Evolutionary conservation across 2,113 vertebrate genomes (phyloP).

Genomic region (Sphyrna mokarran): DNA sequence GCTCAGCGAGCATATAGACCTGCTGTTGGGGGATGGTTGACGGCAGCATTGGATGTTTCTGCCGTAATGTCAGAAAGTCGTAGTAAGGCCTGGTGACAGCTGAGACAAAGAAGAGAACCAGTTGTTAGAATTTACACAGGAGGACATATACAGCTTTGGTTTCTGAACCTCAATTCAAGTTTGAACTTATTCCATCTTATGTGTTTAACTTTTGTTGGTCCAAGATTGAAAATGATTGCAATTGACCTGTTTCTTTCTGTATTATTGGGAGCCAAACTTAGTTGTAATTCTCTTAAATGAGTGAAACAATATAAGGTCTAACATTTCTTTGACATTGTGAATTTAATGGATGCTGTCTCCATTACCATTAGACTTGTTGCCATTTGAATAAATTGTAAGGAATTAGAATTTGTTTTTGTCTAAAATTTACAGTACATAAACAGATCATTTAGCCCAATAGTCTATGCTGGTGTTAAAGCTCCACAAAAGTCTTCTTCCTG

Average conservation of each 20-base stretch:
- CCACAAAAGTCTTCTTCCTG: neutral
- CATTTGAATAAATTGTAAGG: neutral
- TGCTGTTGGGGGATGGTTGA: conserved; percentile 77
- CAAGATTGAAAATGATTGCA: neutral
- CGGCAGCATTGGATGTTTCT: conserved; percentile 80
- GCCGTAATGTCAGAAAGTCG: conserved; percentile 72
- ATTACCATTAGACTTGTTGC: neutral
- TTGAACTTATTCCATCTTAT: neutral
- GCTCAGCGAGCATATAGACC: conserved; percentile 84
- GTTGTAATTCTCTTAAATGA: neutral
- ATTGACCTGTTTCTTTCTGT: neutral
- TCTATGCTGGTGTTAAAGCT: neutral
- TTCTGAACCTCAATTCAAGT: neutral
- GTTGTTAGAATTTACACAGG: neutral
- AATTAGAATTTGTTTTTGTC: neutral
- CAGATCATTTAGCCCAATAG: neutral
- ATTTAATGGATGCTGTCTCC: neutral
- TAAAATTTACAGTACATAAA: neutral
- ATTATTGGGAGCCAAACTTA: neutral
- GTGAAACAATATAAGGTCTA: neutral
- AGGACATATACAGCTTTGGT: neutral
- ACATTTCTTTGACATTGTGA: neutral
- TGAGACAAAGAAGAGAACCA: conserved; percentile 41
- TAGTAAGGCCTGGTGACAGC: conserved; percentile 79
- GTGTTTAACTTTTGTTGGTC: neutral